These are phyloP conservation scores for Hypotaenidia philippensis DNA, from an alignment of 2,797 vertebrate genomes.

Conservation along the genomic window DNA sequence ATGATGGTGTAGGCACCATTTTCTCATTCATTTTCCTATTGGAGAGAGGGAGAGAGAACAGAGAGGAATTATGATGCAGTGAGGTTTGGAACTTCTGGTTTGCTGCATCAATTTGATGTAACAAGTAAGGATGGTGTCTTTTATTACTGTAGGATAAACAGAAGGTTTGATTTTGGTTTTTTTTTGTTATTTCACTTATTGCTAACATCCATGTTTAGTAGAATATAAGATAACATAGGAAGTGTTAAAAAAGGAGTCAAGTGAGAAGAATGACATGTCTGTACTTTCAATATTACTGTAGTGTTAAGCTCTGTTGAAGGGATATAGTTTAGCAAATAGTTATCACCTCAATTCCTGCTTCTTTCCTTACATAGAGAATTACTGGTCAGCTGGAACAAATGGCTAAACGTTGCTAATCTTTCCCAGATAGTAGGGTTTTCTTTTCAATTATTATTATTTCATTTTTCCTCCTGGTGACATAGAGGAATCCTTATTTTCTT, in stretches of 20 bases:
- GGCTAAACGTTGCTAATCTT: not conserved
- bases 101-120: not conserved
- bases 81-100: not conserved
- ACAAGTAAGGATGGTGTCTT: not conserved
- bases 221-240: not conserved
- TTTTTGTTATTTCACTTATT: not conserved
- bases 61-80: not conserved
- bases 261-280: not conserved
- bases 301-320: not conserved
- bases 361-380: not conserved
- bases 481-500: not conserved
- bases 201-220: not conserved
- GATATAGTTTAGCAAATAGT: not conserved
- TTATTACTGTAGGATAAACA: not conserved
- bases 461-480: not conserved
- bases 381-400: not conserved
- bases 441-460: not conserved
- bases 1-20: not conserved
- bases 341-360: not conserved
- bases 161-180: not conserved
- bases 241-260: not conserved
- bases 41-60: not conserved
- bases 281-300: not conserved
- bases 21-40: not conserved
- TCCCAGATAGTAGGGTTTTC: rapidly evolving